Percentiles rank a stretch among this genome's conserved stretches.
Evolutionary conservation across 2,113 vertebrate genomes (phyloP).

Genomic region (rat (Rattus norvegicus)): DNA sequence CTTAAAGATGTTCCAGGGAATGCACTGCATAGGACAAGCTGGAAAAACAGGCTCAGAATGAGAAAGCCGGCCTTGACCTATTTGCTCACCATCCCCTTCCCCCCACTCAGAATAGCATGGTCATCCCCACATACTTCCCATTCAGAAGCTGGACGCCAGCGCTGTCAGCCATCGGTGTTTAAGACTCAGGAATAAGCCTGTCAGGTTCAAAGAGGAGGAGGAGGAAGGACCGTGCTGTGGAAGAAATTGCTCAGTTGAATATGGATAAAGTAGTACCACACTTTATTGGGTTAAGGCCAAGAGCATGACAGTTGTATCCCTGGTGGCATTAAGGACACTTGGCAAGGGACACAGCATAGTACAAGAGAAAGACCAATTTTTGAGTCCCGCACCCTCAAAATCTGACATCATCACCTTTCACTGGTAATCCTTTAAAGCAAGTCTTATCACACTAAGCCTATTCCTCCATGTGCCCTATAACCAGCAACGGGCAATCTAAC

Average conservation of each 20-base stretch:
- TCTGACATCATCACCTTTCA: background rate
- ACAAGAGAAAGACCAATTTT: background rate
- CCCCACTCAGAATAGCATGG: too few relatives aligned
- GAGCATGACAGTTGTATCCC: background rate
- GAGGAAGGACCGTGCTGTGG: background rate
- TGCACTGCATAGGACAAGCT: background rate
- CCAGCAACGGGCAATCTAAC: background rate
- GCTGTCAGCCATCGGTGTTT: background rate
- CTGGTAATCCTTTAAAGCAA: background rate
- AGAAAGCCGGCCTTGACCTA: background rate
- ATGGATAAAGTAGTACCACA: background rate
- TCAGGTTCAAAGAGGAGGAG: background rate
- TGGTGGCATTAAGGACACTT: background rate
- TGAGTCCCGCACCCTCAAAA: background rate
- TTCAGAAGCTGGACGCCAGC: background rate
- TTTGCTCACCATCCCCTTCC: background rate
- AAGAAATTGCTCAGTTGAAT: background rate
- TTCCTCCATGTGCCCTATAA: background rate
- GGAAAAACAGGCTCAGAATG: background rate
- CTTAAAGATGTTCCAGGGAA: slow-evolving; percentile 19
- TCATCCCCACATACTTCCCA: background rate
- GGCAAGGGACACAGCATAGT: background rate
- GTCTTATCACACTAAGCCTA: background rate
- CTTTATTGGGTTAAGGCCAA: background rate
- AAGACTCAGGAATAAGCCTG: background rate